Evolutionary conservation across 1,140 invertebrate species (phyloP).

Genomic region (Atta colombica): DNA sequence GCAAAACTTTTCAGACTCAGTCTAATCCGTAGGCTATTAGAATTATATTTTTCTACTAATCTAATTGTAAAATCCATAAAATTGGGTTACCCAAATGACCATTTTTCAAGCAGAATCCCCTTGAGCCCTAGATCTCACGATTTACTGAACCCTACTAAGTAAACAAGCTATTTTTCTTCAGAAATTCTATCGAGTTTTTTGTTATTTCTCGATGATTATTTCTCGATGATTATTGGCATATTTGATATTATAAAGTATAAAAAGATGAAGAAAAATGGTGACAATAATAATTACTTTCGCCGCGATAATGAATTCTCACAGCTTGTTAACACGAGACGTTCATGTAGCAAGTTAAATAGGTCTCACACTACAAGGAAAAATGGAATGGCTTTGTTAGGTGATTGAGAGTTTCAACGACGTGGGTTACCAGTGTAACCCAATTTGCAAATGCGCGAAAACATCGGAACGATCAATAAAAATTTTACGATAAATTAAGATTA

Average conservation of each 20-base stretch:
- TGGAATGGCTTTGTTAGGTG: not conserved
- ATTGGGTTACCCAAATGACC: conserved; percentile 43
- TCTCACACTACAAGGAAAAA: conserved; percentile 2
- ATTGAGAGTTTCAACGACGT: conserved; percentile 14
- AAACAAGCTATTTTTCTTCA: conserved; percentile 60
- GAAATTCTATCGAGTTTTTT: not conserved
- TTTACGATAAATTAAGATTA: conserved; percentile 27
- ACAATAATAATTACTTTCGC: conserved; percentile 13
- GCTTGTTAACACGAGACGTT: not conserved
- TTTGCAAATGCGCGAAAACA: conserved; percentile 38
- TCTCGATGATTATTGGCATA: not conserved
- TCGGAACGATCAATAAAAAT: conserved; percentile 18
- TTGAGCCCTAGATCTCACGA: conserved; percentile 23
- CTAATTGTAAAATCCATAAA: conserved; percentile 22
- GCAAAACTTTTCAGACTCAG: not conserved
- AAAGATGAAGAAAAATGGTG: not conserved
- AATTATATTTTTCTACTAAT: conserved; percentile 14
- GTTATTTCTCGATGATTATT: not conserved
- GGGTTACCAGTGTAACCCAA: not conserved
- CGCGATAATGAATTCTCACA: conserved; percentile 29
- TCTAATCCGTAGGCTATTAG: conserved; percentile 31
- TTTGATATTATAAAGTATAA: not conserved
- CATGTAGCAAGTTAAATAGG: conserved; percentile 3
- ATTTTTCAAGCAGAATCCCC: conserved; percentile 39
- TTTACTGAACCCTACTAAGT: conserved; percentile 40